Base-by-base conservation (phyloP, 2,113 vertebrate genomes). In the Leptobrachium ailaonicum region DNA sequence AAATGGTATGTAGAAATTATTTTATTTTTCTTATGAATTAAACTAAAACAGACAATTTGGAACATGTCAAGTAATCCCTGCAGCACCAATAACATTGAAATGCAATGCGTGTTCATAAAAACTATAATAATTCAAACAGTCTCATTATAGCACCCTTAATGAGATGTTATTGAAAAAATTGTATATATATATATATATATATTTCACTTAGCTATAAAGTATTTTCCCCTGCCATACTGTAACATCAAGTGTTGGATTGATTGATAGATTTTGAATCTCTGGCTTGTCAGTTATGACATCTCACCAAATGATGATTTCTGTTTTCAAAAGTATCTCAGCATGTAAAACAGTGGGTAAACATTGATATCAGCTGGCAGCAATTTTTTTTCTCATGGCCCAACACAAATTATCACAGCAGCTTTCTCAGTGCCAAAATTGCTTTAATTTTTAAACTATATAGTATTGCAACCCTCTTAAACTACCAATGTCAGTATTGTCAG, bases 351-450 rank as follows among this genome's bases (percentile, higher is more conserved):
- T 79, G 69, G 77, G 69, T 71, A 68, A 71, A 79, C 8, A 54
- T 71, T 70, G 56, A 79, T 79, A 68, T 79, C 77, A 71, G 77
- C 64, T 54, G 77, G 77, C 71, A 72, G 77, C 77, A 79, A 71
- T 64, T 50, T 72, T 71, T 79, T 79, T 79, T 72, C 43, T 71
- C 69, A 71, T 71, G 64, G 20, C 32, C 77, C 44, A 64, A 67
- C 42, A 79, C 71, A 64, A 68, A 79, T 79, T 79, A 71, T 67
- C 77, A 71, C 56, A 71, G 69, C 68, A 79, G 67, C 43, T 41
- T 58, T 67, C 32, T 78, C 45, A 58, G 54, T 78, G 66, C 41
- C 68, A 71, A 71, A 64, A 62, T 77, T 41, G 12, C 7, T 77
- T 71, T 70, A 50, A 45, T 77, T 72, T 71, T 47, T 64, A 45